A percentile compares a stretch with the other conserved stretches of the same genome.
Conservation (phyloP, 2,888 invertebrate genomes). For the Syrista parreyssii region DNA sequence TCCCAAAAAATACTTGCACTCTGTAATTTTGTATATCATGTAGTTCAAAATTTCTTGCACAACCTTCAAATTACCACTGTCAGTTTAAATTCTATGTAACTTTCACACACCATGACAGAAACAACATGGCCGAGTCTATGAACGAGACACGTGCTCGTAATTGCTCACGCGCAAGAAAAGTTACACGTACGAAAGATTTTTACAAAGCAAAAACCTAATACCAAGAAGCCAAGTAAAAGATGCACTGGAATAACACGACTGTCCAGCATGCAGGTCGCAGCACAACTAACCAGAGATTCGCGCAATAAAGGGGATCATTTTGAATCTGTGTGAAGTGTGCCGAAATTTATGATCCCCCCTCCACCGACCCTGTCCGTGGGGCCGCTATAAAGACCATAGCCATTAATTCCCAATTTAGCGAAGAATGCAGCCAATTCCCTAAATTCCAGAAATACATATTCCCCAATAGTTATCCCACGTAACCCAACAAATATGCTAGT, state of each 20-base stretch:
- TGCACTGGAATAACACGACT: conserved; percentile 6
- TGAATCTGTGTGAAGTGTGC: conserved; percentile 69
- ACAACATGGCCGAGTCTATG: not conserved
- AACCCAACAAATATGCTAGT: not conserved
- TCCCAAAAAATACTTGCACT: not conserved
- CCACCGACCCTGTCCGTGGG: conserved; percentile 29
- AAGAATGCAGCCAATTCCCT: conserved; percentile 18
- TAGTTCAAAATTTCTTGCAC: not conserved
- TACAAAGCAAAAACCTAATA: not conserved
- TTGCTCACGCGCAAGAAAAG: not conserved
- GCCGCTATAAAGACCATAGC: conserved; percentile 43
- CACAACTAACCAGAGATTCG: conserved; percentile 60
- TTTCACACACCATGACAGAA: not conserved
- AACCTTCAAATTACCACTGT: not conserved
- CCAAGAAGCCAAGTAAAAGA: not conserved
- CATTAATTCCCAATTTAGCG: conserved; percentile 53
- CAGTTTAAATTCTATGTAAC: not conserved
- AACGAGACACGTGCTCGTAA: not conserved
- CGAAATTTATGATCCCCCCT: conserved; percentile 68
- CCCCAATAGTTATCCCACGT: not conserved
- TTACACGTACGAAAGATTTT: not conserved
- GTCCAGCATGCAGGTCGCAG: conserved; percentile 41
- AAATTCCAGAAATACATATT: not conserved
- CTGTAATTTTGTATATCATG: not conserved
- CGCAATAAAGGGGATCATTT: conserved; percentile 69